Evolutionary conservation across 1,140 invertebrate species (phyloP), one percentile per base, ranked within the genome.

Genomic region (Oreohelix idahoensis): DNA sequence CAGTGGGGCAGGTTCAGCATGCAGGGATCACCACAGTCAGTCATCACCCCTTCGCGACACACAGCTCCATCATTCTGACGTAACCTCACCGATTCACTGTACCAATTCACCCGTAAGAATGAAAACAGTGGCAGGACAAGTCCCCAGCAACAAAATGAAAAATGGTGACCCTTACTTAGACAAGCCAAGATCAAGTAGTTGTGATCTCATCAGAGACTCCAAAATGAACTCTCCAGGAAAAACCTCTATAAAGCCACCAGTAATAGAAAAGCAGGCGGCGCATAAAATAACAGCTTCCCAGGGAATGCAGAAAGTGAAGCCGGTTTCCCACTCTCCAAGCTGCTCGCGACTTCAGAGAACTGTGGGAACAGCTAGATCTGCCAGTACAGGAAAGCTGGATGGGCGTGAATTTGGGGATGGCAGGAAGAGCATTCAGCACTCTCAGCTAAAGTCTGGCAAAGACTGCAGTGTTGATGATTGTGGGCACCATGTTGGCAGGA

Each of bases 281-380:
- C n/a, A 66, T 66, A 66, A 66, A 66, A n/a, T 29, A 10, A 32
- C n/a, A 32, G 63, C 63, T 32, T 5, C 29, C 4, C 63, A 66
- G 29, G n/a, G 51, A 26, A 26, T 58, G 51, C 51, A n/a, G 20
- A 73, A 42, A 73, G 45, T 36, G 15, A 36, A 53, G n/a, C 23
- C 77, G 10, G 77, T 79, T n/a, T 79, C 77, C 36, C 58, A 79
- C 36, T 79, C 77, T 45, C 77, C 77, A 13, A 69, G 2, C 36
- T 79, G 77, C 39, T 79, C 77, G 26, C 51, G 77, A 26, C 35
- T 79, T 36, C 77, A 36, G 23, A 63, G 77, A 79, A 42, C n/a
- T 42, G 10, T n/a, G 13, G 77, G 51, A 39, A n/a, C 71, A 39
- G 10, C 32, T 2, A 79, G 45, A 63, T 63, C 77, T 23, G n/a